phyloP scores from a whole-genome alignment of 1,140 invertebrate genomes.

The Gyrodactylus salaris region DNA sequence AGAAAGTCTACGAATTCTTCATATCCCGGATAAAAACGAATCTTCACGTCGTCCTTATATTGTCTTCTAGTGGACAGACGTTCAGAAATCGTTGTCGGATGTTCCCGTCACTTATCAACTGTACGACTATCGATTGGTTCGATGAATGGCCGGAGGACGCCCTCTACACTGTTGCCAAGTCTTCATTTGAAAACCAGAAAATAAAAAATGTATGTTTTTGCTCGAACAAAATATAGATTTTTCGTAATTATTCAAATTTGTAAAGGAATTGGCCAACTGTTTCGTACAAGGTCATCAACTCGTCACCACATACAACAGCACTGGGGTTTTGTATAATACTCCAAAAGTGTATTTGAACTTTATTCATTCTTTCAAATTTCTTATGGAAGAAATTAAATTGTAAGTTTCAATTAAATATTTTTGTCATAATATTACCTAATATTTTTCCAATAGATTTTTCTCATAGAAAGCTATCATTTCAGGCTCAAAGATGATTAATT shows the following conservation, averaged over 20 bases:
- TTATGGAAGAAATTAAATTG: background rate
- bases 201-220: too few relatives aligned
- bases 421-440: too few relatives aligned
- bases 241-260: too few relatives aligned
- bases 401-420: too few relatives aligned
- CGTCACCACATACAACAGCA: background rate
- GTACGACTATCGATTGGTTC: conserved; percentile 25
- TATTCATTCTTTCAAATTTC: background rate
- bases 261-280: too few relatives aligned
- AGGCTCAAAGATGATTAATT: too few relatives aligned
- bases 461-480: too few relatives aligned
- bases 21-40: conserved; percentile 21
- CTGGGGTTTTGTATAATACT: background rate
- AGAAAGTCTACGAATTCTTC: conserved; percentile 32
- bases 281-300: background rate
- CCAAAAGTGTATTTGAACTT: background rate
- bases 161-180: conserved; percentile 25
- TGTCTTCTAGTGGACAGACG: conserved; percentile 30
- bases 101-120: conserved; percentile 23
- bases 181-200: conserved; percentile 14
- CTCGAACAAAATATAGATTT: too few relatives aligned
- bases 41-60: conserved; percentile 21
- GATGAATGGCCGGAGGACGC: conserved; percentile 25
- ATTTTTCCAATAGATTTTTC: too few relatives aligned
- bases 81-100: conserved; percentile 30